Percentiles rank a stretch among this genome's conserved stretches.
Evolutionary conservation across 2,888 invertebrate genomes (phyloP).

Genomic region (Rhagonycha lutea): DNA sequence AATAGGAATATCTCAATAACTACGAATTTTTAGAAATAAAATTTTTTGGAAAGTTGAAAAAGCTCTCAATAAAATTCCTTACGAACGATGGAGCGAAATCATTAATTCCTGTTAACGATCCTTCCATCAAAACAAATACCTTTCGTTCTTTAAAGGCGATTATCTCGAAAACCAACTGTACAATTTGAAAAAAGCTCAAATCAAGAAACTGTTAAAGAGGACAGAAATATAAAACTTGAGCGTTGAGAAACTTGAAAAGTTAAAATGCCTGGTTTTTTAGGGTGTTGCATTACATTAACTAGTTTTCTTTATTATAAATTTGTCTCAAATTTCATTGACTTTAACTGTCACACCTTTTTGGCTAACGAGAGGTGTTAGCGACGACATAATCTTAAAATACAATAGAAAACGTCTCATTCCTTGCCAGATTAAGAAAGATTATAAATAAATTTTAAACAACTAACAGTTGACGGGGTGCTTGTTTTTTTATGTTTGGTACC

Average conservation of each 20-base stretch:
- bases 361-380: constrained; percentile 47
- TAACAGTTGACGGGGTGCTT: constrained; percentile 45
- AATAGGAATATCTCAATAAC: too few species aligned
- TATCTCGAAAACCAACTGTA: too few species aligned
- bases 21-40: too few species aligned
- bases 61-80: too few species aligned
- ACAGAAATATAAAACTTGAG: background rate
- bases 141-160: too few species aligned
- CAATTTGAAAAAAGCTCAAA: too few species aligned
- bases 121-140: too few species aligned
- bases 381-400: constrained; percentile 50
- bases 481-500: constrained; percentile 8
- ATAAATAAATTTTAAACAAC: constrained; percentile 52
- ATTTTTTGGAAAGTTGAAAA: too few species aligned
- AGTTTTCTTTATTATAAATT: constrained; percentile 42
- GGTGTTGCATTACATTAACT: constrained; percentile 37
- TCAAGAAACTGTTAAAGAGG: background rate
- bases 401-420: constrained; percentile 45
- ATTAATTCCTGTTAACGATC: too few species aligned
- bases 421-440: constrained; percentile 54
- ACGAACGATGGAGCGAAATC: too few species aligned
- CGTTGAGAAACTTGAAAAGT: background rate
- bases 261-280: background rate
- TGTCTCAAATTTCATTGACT: constrained; percentile 50
- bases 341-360: constrained; percentile 37